Conservation (phyloP, 2,113 vertebrate species). For the Pteronura brasiliensis region DNA sequence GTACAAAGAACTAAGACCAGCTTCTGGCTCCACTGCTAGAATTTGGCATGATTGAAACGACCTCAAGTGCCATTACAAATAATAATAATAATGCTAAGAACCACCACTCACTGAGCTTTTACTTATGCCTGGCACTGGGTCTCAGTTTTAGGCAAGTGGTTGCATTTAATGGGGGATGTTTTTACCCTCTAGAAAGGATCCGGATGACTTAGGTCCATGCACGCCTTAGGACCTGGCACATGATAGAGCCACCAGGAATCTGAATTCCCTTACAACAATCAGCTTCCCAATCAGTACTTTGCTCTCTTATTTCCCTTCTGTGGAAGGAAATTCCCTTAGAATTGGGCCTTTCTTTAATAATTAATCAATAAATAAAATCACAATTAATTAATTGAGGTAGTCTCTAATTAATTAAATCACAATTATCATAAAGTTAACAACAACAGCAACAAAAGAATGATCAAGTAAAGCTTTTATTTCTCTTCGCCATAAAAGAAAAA, state of each 20-base stretch:
- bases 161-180: neutral
- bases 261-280: neutral
- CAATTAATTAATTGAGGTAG: neutral
- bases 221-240: neutral
- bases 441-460: neutral
- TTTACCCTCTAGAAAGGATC: neutral
- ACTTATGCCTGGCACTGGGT: neutral
- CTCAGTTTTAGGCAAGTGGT: neutral
- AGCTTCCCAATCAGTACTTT: neutral
- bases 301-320: neutral
- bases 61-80: too few species aligned
- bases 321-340: neutral
- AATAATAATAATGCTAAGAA: neutral
- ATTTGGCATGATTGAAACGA: neutral
- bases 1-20: neutral
- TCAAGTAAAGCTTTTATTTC: neutral
- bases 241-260: rapidly evolving
- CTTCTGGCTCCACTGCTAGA: neutral
- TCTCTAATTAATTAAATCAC: neutral
- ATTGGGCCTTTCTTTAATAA: neutral
- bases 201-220: rapidly evolving
- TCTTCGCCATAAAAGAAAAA: neutral
- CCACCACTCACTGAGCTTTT: neutral
- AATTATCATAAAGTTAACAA: neutral
- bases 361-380: neutral